Conservation (phyloP, 1,140 invertebrate genomes). For the Aethina tumida region DNA sequence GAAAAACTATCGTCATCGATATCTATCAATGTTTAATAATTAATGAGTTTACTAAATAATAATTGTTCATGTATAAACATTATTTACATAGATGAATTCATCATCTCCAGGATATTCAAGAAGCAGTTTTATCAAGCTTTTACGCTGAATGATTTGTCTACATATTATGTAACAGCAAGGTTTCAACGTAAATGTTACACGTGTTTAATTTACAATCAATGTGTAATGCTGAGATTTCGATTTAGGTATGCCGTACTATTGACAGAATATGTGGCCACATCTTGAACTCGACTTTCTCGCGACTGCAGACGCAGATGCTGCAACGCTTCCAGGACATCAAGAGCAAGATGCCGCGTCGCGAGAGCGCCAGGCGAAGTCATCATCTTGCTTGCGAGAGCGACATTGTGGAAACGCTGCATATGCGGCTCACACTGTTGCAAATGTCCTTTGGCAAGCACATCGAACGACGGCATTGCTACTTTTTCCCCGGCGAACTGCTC, state of each 20-base stretch:
- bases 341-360: constrained; percentile 78
- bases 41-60: too few relatives aligned
- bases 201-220: neutral
- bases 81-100: neutral
- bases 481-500: constrained; percentile 76
- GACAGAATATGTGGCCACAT: constrained; percentile 66
- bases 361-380: constrained; percentile 74
- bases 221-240: constrained; percentile 21
- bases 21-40: too few relatives aligned
- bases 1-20: too few relatives aligned
- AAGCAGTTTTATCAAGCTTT: neutral
- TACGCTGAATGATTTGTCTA: neutral
- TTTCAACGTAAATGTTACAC: too few relatives aligned
- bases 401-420: constrained; percentile 81
- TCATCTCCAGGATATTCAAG: neutral
- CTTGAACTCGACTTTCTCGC: constrained; percentile 72
- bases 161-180: neutral
- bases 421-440: constrained; percentile 74
- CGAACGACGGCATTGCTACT: constrained; percentile 80
- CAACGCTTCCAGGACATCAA: constrained; percentile 75
- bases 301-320: constrained; percentile 67
- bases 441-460: constrained; percentile 90
- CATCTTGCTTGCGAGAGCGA: constrained; percentile 77
- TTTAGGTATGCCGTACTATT: constrained; percentile 66
- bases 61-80: neutral